Evolutionary conservation across 2,797 vertebrate genomes (phyloP), one percentile per base, ranked within the genome.

Genomic region (Phoeniculus purpureus): DNA sequence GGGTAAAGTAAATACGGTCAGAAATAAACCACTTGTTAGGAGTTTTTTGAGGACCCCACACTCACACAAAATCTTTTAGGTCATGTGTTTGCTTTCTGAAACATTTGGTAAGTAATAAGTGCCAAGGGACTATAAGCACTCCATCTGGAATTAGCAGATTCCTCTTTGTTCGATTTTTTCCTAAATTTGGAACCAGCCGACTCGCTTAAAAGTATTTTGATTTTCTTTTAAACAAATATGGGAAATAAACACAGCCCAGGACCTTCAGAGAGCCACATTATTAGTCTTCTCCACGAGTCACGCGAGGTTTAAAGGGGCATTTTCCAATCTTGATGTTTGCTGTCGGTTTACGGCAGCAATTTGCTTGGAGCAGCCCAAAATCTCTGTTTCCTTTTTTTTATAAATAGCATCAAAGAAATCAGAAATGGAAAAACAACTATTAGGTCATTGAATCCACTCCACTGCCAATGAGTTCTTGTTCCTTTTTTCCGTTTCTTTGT

Each of bases 41-140:
- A 97, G 96, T 90, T 96, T 96, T 94, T 81, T 92, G 90, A 96
- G 90, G 97, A 97, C 97, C 95, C 96, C 96, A 97, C 96, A 97
- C 96, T 98, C 97, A 91, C 87, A 87, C 85, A 87, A 97, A 97
- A 97, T 96, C 96, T 95, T 97, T 97, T 97, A 97, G 97, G 97
- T 98, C 97, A 97, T 97, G 96, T 97, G 97, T 97, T 98, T 98
- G 96, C 97, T 97, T 98, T 98, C 97, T 4, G n/a, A 97, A 98
- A 97, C 97, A 97, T 98, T 98, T 98, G 97, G 97, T 97, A 96
- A 96, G 96, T 97, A 97, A 97, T 96, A 95, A 97, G 96, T 96
- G 97, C 96, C 97, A 94, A 96, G 97, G 97, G 97, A 97, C 95
- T 97, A 91, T 93, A 96, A 97, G 96, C 96, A 94, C 94, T 97